These are phyloP conservation scores for Mercenaria mercenaria DNA, from an alignment of 1,140 invertebrate genomes.

Conservation along the genomic window DNA sequence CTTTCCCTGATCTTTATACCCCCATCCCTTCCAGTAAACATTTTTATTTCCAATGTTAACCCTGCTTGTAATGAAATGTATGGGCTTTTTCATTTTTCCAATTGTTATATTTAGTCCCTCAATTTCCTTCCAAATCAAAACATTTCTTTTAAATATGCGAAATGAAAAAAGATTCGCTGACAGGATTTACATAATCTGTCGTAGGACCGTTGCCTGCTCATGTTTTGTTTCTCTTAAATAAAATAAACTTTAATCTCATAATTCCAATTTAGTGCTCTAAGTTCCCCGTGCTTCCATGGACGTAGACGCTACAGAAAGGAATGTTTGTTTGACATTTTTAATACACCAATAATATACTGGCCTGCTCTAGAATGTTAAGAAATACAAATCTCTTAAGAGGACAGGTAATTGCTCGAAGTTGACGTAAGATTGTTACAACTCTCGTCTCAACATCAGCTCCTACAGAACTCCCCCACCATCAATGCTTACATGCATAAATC, in stretches of 20 bases:
- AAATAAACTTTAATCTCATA: not conserved
- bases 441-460: not conserved
- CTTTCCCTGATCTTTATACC: too few species aligned
- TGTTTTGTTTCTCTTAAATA: not conserved
- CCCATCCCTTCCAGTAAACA: too few species aligned
- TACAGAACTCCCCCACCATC: slow-evolving; percentile 9
- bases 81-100: too few species aligned
- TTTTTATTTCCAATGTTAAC: too few species aligned
- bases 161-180: too few species aligned
- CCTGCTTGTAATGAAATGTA: too few species aligned
- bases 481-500: not conserved
- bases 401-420: not conserved
- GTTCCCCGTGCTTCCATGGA: not conserved
- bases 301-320: not conserved
- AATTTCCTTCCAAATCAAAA: too few species aligned
- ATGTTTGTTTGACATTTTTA: slow-evolving; percentile 21
- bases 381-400: slow-evolving; percentile 7
- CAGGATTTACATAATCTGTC: too few species aligned
- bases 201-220: too few species aligned
- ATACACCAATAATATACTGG: not conserved
- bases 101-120: too few species aligned
- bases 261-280: not conserved
- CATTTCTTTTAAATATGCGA: too few species aligned
- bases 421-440: slow-evolving; percentile 9
- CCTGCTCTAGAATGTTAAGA: not conserved